These are phyloP conservation scores for Catamblyrhynchus diadema DNA, from an alignment of 2,797 vertebrate species.

Conservation along the genomic window DNA sequence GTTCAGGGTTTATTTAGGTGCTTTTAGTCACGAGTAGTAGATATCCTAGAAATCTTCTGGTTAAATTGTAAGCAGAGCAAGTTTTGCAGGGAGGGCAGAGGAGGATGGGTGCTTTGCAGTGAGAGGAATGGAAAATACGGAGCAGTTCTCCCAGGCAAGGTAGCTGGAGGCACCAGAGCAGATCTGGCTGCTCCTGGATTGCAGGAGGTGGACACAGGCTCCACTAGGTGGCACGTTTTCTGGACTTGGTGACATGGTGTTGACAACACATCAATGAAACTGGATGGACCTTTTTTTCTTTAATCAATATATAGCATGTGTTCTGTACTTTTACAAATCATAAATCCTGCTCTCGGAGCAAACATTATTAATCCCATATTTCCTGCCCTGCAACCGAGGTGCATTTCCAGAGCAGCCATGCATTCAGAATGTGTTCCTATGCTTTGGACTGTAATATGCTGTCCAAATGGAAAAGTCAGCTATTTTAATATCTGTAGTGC, in stretches of 20 bases:
- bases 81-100: background rate
- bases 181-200: background rate
- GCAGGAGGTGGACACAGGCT: background rate
- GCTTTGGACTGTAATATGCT: background rate
- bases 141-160: background rate
- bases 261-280: background rate
- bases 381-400: background rate
- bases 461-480: background rate
- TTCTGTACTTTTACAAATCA: background rate
- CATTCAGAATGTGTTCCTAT: background rate
- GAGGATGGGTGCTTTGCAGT: background rate
- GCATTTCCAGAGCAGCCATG: background rate
- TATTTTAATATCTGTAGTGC: background rate
- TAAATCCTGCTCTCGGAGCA: background rate
- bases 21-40: background rate
- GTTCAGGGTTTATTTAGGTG: background rate
- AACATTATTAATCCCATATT: background rate
- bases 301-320: background rate
- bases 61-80: background rate
- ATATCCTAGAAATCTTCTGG: background rate
- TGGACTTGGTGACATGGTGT: background rate
- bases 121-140: background rate
- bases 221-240: constrained; percentile 54
- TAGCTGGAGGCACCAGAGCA: background rate
- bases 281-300: background rate